Evolutionary conservation across 1,140 invertebrate species (phyloP), one percentile per base, ranked within the genome.

Genomic region (Oryctes rhinoceros): DNA sequence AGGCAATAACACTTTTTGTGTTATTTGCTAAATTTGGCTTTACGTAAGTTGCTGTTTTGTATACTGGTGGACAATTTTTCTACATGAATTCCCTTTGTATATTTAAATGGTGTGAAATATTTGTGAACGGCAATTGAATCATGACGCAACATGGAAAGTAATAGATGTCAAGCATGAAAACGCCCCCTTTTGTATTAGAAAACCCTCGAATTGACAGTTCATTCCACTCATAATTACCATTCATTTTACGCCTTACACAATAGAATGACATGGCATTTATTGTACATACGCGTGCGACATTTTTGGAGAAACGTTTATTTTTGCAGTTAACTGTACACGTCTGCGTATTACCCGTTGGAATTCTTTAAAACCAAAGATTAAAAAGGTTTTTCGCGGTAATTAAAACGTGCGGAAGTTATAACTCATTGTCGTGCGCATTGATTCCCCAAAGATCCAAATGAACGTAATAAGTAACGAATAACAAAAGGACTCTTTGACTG

Each of bases 381-480:
- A 85, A 86, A 85, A 83, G 85, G 83, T 86, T 86, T 83, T 78
- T 80, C 81, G 84, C 65, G 10, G 65, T 86, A 86, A 87, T 87
- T 87, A 86, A 87, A 87, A 87, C 84, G 49, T 81, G 81, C 81
- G 84, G 80, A 86, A 86, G 85, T 85, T 81, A 83, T 87, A 87
- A 86, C 82, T 86, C 86, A 87, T 86, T 85, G 86, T 86, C 85
- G 81, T 81, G 81, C 76, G 83, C 83, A 82, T 80, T 84, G 84
- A 84, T 83, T 81, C 82, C 49, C 65, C n/a, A 84, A 85, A 85
- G 84, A 82, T 82, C 80, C 79, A 86, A 87, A 87, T 85, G 86
- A 86, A 87, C 85, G 86, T 83, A 86, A 87, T 87, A 87, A 87
- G 83, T 87, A 86, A 86, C 83, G 82, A 85, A 84, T 87, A 85